Evolutionary conservation across 2,113 vertebrate species (phyloP).

Genomic region (Grammomys surdaster): DNA sequence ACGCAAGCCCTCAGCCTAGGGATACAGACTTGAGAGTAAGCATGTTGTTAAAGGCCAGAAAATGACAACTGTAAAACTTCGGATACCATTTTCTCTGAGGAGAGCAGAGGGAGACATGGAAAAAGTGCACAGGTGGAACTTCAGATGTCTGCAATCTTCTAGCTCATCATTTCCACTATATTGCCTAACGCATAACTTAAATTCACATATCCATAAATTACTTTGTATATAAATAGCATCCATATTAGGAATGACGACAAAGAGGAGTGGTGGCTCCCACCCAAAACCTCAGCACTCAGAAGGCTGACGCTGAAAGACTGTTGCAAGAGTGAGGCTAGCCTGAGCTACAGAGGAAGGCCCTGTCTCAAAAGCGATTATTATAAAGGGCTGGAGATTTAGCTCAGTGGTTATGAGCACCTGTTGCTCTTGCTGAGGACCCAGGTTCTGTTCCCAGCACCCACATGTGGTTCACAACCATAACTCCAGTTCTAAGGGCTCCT

Average conservation of each 20-base stretch:
- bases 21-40: not conserved
- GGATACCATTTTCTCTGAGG: not conserved
- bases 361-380: not conserved
- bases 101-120: not conserved
- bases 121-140: not conserved
- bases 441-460: not conserved
- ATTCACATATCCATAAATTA: not conserved
- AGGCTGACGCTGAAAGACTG: not conserved
- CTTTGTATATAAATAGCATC: not conserved
- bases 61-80: conserved; percentile 11
- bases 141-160: not conserved
- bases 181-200: not conserved
- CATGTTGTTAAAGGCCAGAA: conserved; percentile 15
- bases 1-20: not conserved
- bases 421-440: not conserved
- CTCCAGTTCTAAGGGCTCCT: not conserved
- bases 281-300: no score
- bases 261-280: not conserved
- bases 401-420: not conserved
- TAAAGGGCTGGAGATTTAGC: not conserved
- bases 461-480: not conserved
- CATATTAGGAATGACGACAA: not conserved
- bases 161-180: not conserved
- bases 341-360: not conserved
- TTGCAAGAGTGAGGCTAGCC: not conserved